phyloP scores from a whole-genome alignment of 2,888 invertebrate genomes.

The Phortica okadai region DNA sequence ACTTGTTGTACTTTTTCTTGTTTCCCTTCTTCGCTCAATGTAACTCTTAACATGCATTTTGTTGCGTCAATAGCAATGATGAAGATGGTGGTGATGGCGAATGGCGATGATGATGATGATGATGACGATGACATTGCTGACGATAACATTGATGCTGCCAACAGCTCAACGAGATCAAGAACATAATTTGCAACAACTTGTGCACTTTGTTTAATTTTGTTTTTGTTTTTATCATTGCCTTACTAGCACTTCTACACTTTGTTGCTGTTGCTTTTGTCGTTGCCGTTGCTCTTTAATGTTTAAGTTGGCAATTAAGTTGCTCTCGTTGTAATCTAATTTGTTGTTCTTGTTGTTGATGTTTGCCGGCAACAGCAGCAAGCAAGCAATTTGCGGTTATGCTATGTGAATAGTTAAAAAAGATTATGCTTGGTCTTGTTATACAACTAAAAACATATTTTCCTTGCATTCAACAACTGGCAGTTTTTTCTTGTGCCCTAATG shows the following conservation, averaged over 20 bases:
- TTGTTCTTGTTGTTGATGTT: not conserved
- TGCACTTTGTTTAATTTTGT: not conserved
- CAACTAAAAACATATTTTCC: too few species aligned
- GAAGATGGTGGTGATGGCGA: not conserved
- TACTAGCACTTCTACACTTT: not conserved
- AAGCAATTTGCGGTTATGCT: not conserved
- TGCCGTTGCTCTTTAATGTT: not conserved
- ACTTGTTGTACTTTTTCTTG: not conserved
- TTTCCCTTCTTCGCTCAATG: not conserved
- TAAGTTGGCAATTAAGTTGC: not conserved
- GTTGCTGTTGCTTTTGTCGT: not conserved
- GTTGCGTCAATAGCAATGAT: slow-evolving; percentile 1
- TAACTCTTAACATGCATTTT: slow-evolving; percentile 8
- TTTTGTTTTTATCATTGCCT: slow-evolving; percentile 4
- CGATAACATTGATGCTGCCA: not conserved
- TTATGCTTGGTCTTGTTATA: not conserved
- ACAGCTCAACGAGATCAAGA: not conserved
- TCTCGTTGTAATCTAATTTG: not conserved
- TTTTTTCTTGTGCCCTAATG: too few species aligned
- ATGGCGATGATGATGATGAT: not conserved
- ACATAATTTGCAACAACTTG: slow-evolving; percentile 14
- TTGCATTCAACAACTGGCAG: too few species aligned
- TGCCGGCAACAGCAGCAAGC: not conserved
- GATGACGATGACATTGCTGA: not conserved
- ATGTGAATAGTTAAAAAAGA: not conserved